Conservation (phyloP, 2,113 vertebrate species). For the Amphilophus citrinellus region DNA sequence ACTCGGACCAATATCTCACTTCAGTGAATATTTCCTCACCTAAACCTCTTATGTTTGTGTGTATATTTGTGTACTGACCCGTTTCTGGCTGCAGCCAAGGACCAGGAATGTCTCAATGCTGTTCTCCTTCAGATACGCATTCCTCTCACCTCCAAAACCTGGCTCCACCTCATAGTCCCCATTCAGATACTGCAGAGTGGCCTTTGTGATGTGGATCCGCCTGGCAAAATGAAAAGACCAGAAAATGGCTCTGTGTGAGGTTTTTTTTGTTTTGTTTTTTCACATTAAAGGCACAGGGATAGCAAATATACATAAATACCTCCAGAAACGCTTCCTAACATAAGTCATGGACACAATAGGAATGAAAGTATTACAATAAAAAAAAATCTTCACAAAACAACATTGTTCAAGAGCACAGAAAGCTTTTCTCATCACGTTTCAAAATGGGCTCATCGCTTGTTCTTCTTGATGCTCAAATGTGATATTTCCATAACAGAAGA, state of each 20-base stretch:
- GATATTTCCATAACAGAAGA: background rate
- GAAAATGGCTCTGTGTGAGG: background rate
- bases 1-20: background rate
- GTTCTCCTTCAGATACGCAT: constrained; percentile 95
- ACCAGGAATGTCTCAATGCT: constrained; percentile 97
- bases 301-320: background rate
- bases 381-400: background rate
- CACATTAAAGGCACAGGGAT: background rate
- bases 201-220: constrained; percentile 96
- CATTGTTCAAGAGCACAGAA: background rate
- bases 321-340: background rate
- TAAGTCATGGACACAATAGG: background rate
- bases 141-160: constrained; percentile 92
- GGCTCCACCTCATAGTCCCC: constrained; percentile 98
- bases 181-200: constrained; percentile 94
- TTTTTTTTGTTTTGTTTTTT: background rate
- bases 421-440: background rate
- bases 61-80: constrained; percentile 80
- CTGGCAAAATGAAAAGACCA: constrained; percentile 64
- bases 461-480: background rate
- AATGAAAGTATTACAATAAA: background rate
- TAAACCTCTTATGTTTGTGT: background rate
- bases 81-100: constrained; percentile 94
- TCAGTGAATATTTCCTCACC: background rate
- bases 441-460: background rate